Evolutionary conservation across 2,888 invertebrate species (phyloP).

Genomic region (Dynastes maya): DNA sequence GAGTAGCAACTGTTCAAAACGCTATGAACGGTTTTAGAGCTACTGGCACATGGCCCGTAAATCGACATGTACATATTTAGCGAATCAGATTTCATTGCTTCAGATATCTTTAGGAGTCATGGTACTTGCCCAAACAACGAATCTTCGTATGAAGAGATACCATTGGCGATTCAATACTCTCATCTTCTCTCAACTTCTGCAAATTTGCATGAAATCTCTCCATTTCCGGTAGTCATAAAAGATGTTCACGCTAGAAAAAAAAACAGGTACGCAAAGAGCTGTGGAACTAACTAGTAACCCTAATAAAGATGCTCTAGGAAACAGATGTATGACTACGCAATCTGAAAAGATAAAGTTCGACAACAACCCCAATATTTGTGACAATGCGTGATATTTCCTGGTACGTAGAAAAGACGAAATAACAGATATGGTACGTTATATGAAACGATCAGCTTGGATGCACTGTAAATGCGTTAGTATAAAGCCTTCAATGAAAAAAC

Average conservation of each 20-base stretch:
- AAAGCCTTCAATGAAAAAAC: neutral
- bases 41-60: no score
- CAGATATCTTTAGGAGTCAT: neutral
- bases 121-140: neutral
- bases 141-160: neutral
- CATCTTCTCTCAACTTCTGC: neutral
- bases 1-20: no score
- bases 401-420: neutral
- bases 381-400: neutral
- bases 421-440: neutral
- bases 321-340: neutral
- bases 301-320: neutral
- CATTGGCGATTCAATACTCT: neutral
- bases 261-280: neutral
- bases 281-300: neutral
- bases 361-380: neutral
- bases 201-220: neutral
- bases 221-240: neutral
- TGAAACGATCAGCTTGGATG: neutral
- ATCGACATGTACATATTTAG: no score
- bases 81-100: no score
- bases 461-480: neutral
- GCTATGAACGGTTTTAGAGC: no score
- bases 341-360: no score
- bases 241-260: neutral